phyloP scores from a whole-genome alignment of 2,113 vertebrate genomes.

The Catagonus wagneri region DNA sequence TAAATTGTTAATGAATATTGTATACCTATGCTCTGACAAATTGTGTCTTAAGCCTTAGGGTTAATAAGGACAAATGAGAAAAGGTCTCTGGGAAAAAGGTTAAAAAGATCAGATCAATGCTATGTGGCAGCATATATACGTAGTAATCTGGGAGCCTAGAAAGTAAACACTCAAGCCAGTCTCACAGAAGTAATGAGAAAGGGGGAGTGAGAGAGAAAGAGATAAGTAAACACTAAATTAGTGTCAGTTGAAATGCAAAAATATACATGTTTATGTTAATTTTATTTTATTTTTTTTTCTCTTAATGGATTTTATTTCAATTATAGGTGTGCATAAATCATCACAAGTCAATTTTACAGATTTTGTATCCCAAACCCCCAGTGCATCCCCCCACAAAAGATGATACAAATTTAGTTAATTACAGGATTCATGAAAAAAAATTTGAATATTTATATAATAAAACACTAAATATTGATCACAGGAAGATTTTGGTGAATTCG shows the following conservation, averaged over 20 bases:
- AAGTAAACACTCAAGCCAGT: background rate
- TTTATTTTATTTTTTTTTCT: too few relatives aligned
- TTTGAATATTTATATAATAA: background rate
- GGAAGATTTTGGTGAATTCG: constrained; percentile 3
- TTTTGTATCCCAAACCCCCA: too few relatives aligned
- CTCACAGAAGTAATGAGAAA: background rate
- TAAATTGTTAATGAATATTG: constrained; percentile 12
- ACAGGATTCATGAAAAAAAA: background rate
- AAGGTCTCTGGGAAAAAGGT: background rate
- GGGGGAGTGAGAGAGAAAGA: too few relatives aligned
- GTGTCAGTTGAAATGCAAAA: background rate
- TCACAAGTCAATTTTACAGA: too few relatives aligned
- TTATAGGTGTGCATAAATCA: too few relatives aligned
- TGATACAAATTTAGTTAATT: background rate
- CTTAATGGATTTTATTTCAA: too few relatives aligned
- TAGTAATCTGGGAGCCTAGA: background rate
- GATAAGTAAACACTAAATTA: background rate
- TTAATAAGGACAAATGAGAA: background rate
- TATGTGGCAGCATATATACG: background rate
- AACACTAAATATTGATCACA: background rate
- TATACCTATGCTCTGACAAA: background rate
- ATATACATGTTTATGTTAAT: background rate
- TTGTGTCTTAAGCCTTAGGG: background rate
- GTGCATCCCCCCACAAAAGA: too few relatives aligned
- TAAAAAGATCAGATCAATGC: background rate